A percentile compares a stretch with the other conserved stretches of the same genome.
Conservation (phyloP, 64 coral and sea anemone species). For the Dendrophyllia cribrosa region DNA sequence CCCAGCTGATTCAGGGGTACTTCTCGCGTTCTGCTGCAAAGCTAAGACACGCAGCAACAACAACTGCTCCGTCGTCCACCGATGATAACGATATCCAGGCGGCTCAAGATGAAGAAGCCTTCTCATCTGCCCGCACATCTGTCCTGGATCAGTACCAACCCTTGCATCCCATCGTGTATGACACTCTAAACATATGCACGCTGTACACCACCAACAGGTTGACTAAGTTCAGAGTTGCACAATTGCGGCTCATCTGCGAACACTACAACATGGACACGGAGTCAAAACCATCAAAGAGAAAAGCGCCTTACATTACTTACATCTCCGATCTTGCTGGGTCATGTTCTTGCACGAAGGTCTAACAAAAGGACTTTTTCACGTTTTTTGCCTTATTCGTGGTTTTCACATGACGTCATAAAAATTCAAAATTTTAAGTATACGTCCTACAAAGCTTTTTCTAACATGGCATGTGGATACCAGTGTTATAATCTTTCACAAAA, state of each 20-base stretch:
- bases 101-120: background rate
- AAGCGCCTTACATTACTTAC: background rate
- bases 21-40: constrained; percentile 40
- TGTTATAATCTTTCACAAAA: no score
- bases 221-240: background rate
- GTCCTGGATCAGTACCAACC: no score
- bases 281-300: background rate
- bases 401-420: no score
- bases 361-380: background rate
- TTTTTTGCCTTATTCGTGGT: no score
- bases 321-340: background rate
- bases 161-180: no score
- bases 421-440: no score
- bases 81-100: background rate
- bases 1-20: constrained; percentile 10
- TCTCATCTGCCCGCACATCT: background rate
- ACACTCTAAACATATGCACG: no score
- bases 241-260: constrained; percentile 7
- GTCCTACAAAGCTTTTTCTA: no score
- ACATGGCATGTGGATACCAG: no score
- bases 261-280: constrained; percentile 26
- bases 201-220: background rate
- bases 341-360: constrained; percentile 8
- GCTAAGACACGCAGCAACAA: background rate
- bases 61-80: background rate